Evolutionary conservation across 2,888 invertebrate genomes (phyloP).

Genomic region (Allygus modestus): DNA sequence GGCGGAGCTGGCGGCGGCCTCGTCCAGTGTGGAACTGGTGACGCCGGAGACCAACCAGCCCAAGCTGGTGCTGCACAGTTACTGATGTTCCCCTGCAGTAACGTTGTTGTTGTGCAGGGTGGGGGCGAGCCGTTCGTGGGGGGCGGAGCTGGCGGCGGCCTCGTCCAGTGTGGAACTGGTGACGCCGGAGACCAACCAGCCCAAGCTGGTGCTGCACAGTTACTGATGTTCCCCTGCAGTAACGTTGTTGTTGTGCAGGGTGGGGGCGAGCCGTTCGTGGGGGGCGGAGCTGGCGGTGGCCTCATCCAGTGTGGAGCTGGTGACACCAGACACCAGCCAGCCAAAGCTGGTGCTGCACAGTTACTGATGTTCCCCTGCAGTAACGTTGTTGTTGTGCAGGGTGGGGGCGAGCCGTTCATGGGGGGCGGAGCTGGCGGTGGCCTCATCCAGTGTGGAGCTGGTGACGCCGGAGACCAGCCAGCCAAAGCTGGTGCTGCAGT

Average conservation of each 20-base stretch:
- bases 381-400: no score
- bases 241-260: no score
- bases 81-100: no score
- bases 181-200: constrained; percentile 74
- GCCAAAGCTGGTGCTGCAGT: constrained; percentile 87
- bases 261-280: constrained; percentile 84
- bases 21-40: constrained; percentile 64
- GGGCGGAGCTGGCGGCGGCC: constrained; percentile 71
- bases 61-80: constrained; percentile 86
- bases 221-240: no score
- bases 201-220: constrained; percentile 87
- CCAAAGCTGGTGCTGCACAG: constrained; percentile 87
- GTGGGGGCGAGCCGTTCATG: constrained; percentile 84
- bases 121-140: constrained; percentile 84
- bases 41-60: constrained; percentile 75
- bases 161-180: constrained; percentile 66
- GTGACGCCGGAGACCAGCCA: constrained; percentile 72
- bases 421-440: constrained; percentile 72
- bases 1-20: constrained; percentile 71
- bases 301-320: constrained; percentile 66
- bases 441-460: constrained; percentile 68
- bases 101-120: constrained; percentile 78
- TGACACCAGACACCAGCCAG: constrained; percentile 72
- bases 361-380: no score
- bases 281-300: constrained; percentile 71